These are phyloP conservation scores for Phaethornis superciliosus DNA, from an alignment of 2,113 vertebrate genomes.

Conservation along the genomic window DNA sequence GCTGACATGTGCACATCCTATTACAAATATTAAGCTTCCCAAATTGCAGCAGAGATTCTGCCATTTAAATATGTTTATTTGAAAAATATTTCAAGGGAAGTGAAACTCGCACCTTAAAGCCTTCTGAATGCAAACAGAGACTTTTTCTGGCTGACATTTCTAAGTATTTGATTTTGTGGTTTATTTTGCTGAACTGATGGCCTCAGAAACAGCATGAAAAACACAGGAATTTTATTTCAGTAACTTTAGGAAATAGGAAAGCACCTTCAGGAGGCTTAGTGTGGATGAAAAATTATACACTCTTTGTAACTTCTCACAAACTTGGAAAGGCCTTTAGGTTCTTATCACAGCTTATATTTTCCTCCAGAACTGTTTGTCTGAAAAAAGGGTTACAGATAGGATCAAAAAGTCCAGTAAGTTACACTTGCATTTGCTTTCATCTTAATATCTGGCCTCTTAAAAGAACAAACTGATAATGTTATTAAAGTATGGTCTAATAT, in stretches of 20 bases:
- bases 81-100: not conserved
- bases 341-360: not conserved
- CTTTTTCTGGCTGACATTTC: not conserved
- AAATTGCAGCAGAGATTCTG: not conserved
- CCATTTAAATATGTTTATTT: not conserved
- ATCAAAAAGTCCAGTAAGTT: not conserved
- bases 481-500: not conserved
- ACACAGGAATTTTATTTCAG: not conserved
- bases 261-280: not conserved
- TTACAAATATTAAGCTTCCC: not conserved
- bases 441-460: not conserved
- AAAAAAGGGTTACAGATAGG: not conserved
- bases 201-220: not conserved
- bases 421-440: not conserved
- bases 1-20: accelerated
- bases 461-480: not conserved
- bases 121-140: not conserved
- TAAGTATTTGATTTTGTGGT: not conserved
- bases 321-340: not conserved
- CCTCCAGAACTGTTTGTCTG: not conserved
- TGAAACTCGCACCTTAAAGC: not conserved
- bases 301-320: not conserved
- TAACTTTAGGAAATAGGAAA: not conserved
- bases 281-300: not conserved
- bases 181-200: not conserved